Percentiles rank a stretch among this genome's conserved stretches.
Conservation (phyloP, 64 coral and sea anemone species). For the Astreopora myriophthalma region DNA sequence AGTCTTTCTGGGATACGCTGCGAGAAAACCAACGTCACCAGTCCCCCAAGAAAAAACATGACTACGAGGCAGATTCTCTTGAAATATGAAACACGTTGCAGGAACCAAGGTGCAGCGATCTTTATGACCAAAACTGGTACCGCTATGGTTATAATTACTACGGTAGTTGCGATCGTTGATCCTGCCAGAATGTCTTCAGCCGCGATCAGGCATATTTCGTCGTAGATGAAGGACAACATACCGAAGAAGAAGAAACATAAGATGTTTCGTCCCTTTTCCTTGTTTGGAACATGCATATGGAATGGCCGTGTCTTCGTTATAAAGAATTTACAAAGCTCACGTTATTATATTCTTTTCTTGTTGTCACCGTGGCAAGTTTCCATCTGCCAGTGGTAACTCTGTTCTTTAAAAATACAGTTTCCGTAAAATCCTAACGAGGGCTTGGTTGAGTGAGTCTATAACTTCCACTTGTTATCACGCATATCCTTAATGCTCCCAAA, state of each 20-base stretch:
- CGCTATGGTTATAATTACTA: conserved; percentile 63
- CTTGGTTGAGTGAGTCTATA: no score
- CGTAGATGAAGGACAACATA: conserved; percentile 47
- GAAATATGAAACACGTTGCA: conserved; percentile 27
- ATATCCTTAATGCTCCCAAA: no score
- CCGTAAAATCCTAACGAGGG: no score
- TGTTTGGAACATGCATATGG: background rate
- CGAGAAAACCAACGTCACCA: conserved; percentile 17
- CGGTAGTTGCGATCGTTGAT: conserved; percentile 55
- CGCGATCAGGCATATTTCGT: conserved; percentile 56
- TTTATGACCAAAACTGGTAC: conserved; percentile 44
- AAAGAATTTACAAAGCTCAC: background rate
- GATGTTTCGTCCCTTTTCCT: conserved; percentile 18
- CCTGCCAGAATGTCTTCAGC: conserved; percentile 71
- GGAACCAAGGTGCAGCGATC: conserved; percentile 25
- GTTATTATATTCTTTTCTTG: background rate
- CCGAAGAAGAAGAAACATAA: conserved; percentile 64
- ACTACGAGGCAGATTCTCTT: conserved; percentile 49
- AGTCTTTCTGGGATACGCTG: conserved; percentile 19
- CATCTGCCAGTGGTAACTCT: no score
- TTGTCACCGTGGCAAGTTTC: no score
- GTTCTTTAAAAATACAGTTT: no score
- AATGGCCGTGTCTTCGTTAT: background rate
- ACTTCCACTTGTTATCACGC: no score
- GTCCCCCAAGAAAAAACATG: conserved; percentile 11